phyloP scores from a whole-genome alignment of 2,888 invertebrate genomes.

The Chelonus formosanus region DNA sequence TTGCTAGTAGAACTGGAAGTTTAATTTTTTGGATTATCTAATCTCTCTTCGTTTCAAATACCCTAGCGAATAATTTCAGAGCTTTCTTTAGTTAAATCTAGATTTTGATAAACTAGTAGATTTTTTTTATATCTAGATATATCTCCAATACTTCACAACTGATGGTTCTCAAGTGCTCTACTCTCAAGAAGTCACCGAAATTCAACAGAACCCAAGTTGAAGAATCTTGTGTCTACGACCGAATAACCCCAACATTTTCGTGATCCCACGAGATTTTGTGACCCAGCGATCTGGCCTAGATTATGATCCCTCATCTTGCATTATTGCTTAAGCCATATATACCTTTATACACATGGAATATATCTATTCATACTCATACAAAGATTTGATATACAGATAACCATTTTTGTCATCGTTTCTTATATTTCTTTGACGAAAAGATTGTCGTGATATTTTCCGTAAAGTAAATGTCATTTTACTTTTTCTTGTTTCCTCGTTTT shows the following conservation, averaged over 20 bases:
- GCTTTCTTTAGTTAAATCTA: too few species aligned
- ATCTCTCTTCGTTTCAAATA: too few species aligned
- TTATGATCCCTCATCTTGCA: constrained; percentile 2
- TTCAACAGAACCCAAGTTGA: background rate
- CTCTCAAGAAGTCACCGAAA: background rate
- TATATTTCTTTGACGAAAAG: background rate
- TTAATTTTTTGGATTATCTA: too few species aligned
- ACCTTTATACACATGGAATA: too few species aligned
- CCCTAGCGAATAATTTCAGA: background rate
- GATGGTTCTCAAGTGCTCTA: background rate
- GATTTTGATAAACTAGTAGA: too few species aligned
- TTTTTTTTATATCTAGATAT: background rate
- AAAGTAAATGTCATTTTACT: background rate
- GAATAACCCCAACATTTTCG: constrained; percentile 3
- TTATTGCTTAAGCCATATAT: constrained; percentile 10
- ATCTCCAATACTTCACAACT: constrained; percentile 1
- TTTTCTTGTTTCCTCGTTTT: background rate
- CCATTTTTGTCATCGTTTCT: constrained; percentile 5
- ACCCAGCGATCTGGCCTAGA: background rate
- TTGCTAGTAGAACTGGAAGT: too few species aligned
- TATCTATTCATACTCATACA: background rate
- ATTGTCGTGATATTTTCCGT: background rate
- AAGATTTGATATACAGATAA: background rate
- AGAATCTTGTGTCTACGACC: background rate
- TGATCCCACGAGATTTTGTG: constrained; percentile 12